Evolutionary conservation across 1,140 invertebrate species (phyloP), one percentile per base, ranked within the genome.

Genomic region (Venturia canescens): DNA sequence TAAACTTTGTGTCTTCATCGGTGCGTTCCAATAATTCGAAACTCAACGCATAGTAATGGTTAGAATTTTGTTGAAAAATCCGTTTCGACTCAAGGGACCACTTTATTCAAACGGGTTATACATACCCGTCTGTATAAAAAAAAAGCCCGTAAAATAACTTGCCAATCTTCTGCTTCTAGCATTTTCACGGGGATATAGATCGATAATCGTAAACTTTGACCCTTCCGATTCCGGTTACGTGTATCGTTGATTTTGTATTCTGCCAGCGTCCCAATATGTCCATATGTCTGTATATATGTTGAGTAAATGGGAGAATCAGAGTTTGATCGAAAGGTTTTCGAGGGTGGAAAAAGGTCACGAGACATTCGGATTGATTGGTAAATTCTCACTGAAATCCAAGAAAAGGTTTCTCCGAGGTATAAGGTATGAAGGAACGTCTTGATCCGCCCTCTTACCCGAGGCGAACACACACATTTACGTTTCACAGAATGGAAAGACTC

Each of bases 321-420:
- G 60, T 63, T 63, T 63, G 60, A 63, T 63, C 21, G 23, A 63
- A 63, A 63, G 23, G 60, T 63, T 63, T 63, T 63, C 60, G 60
- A 63, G 23, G 60, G 23, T 26, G 27, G 23, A 26, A 63, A 63
- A 23, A 63, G 60, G 60, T 63, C 23, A 6, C 23, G 23, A 63
- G 60, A 26, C n/a, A 6, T 63, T 63, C 11, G 60, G 60, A 63
- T 23, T 63, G 60, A 63, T 63, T 63, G 60, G 60, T 63, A 63
- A 63, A 63, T 63, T 63, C 23, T 23, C 60, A 26, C 60, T 63
- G 60, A 63, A 26, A 63, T 63, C 23, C 23, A 23, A 3, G 60
- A 26, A n/a, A 23, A 63, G 23, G 11, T 26, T 63, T 26, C 57
- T n/a, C 9, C 60, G 15, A 23, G 23, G 3, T 57, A 23, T 63